phyloP scores from a whole-genome alignment of 2,113 vertebrate genomes.

The Bubo bubo region DNA sequence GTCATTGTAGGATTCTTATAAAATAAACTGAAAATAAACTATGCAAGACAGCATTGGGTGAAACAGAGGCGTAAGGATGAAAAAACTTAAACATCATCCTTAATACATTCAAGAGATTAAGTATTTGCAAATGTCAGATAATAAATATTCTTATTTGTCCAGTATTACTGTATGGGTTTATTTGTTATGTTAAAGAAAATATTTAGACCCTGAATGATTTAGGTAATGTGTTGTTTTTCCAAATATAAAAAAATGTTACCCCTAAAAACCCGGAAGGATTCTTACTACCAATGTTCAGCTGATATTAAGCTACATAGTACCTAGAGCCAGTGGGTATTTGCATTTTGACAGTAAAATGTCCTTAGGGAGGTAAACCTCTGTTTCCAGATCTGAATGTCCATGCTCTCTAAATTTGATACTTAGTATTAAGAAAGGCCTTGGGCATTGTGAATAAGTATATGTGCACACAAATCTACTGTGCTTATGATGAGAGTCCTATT shows the following conservation, averaged over 20 bases:
- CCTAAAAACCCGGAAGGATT: background rate
- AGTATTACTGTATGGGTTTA: background rate
- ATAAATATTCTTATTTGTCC: background rate
- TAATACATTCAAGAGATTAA: background rate
- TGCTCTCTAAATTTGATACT: background rate
- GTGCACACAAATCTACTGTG: background rate
- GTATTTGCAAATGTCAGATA: background rate
- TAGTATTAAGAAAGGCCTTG: background rate
- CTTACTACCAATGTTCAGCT: background rate
- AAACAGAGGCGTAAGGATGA: background rate
- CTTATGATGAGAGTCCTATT: background rate
- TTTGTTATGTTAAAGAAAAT: background rate
- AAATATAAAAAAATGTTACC: background rate
- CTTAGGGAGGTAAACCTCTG: background rate
- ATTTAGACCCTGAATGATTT: background rate
- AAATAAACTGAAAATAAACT: background rate
- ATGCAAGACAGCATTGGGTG: background rate
- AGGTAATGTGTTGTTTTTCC: background rate
- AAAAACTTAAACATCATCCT: background rate
- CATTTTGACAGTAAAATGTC: slow-evolving; percentile 8
- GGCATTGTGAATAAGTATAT: background rate
- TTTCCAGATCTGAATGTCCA: background rate
- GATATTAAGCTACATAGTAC: background rate
- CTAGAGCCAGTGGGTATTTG: background rate
- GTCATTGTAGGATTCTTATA: background rate